phyloP scores from a whole-genome alignment of 2,113 vertebrate genomes.

The Gymnocephalus cernua region DNA sequence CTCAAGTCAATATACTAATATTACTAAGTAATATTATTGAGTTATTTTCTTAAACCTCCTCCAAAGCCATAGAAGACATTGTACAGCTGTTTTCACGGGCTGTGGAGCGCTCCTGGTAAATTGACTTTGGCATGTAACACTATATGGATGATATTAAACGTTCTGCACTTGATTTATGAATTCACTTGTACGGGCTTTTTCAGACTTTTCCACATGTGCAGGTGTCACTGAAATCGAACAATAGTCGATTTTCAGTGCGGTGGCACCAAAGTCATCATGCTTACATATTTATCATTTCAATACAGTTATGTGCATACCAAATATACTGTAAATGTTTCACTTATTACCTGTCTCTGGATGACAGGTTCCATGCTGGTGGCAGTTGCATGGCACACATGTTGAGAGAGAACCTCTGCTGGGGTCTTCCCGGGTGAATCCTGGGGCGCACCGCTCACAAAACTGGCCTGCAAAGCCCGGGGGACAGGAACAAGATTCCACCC shows the following conservation, averaged over 20 bases:
- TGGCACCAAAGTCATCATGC: conserved; percentile 11
- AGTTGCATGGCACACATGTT: conserved; percentile 89
- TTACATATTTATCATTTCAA: conserved; percentile 24
- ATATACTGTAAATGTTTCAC: background rate
- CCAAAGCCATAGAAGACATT: conserved; percentile 10
- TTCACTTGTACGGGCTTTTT: conserved; percentile 26
- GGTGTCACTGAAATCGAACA: conserved; percentile 43
- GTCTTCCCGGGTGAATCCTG: conserved; percentile 87
- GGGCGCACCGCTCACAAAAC: conserved; percentile 90
- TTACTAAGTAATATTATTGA: background rate
- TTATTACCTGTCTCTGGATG: conserved; percentile 88
- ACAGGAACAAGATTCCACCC: conserved; percentile 93
- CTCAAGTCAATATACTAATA: background rate
- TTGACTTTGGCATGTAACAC: conserved; percentile 17
- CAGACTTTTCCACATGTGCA: background rate
- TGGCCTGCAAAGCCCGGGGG: conserved; percentile 87
- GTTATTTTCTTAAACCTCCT: conserved; percentile 11
- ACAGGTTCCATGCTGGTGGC: conserved; percentile 91
- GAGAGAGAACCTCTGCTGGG: conserved; percentile 78
- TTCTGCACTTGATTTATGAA: conserved; percentile 27
- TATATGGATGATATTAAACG: conserved; percentile 21
- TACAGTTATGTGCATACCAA: background rate
- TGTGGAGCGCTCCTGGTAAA: background rate
- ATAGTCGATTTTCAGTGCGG: conserved; percentile 37
- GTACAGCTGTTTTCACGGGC: conserved; percentile 29